Evolutionary conservation across 2,113 vertebrate genomes (phyloP).

Genomic region (Dipodomys stephensi): DNA sequence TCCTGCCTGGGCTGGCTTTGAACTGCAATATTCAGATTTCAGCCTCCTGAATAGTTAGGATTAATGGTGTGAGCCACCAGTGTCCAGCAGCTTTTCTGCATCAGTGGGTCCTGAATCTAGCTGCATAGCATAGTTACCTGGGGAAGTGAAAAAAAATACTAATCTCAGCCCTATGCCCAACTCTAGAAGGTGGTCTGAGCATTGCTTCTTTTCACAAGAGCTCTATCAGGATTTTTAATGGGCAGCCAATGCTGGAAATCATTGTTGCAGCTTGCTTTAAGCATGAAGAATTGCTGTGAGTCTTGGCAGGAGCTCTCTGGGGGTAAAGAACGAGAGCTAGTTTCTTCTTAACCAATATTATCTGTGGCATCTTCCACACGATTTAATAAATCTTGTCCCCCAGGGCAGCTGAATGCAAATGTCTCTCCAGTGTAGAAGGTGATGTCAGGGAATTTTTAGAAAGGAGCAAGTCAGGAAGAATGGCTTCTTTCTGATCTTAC

Average conservation of each 20-base stretch:
- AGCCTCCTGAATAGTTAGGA: too few species aligned
- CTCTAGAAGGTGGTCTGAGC: background rate
- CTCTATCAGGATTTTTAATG: background rate
- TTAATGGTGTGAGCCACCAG: too few species aligned
- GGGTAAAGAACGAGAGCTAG: background rate
- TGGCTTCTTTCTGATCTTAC: background rate
- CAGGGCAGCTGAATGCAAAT: conserved; percentile 20
- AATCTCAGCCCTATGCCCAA: too few species aligned
- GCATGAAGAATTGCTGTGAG: background rate
- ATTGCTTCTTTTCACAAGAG: background rate
- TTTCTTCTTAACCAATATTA: conserved; percentile 21
- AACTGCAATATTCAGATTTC: too few species aligned
- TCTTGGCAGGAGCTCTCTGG: background rate
- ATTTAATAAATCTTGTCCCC: background rate
- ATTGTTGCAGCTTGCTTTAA: background rate
- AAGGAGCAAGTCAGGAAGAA: background rate
- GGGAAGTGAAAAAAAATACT: background rate
- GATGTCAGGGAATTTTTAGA: background rate
- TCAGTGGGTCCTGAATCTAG: background rate
- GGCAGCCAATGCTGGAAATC: background rate
- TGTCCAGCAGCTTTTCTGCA: too few species aligned
- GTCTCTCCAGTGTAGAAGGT: background rate
- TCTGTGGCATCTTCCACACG: background rate
- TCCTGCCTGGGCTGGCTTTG: too few species aligned
- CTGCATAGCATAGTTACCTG: background rate